Evolutionary conservation across 2,797 vertebrate genomes (phyloP), one percentile per base, ranked within the genome.

Genomic region (Myiothlypis chrysogaster): DNA sequence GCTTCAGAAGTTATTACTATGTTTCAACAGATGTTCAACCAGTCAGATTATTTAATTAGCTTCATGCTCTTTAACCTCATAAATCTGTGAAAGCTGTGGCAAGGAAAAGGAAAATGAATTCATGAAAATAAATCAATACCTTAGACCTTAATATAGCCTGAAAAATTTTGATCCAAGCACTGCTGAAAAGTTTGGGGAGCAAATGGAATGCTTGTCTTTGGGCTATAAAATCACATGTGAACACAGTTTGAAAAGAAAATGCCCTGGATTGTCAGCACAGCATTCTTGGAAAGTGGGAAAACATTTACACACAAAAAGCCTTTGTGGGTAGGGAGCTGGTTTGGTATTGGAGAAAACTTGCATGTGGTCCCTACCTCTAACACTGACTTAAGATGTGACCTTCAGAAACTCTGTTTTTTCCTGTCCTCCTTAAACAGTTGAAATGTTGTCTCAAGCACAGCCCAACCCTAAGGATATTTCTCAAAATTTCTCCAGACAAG

Each of bases 41-140:
- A 95, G 82, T 96, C 89, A 91, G 85, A 83, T 90, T 93, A 95
- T 93, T 96, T 94, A 94, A 95, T 96, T 93, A 93, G 69, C 82
- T 96, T 83, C 89, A 86, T 76, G 92, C 57, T 93, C 85, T 94
- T 94, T 94, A 89, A 88, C 91, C 82, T 94, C 87, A 90, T 93
- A 92, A 88, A 95, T 94, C 89, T 88, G 72, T 78, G 90, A 77
- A 92, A 89, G 61, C 69, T 89, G 55, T 89, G 76, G 87, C 76
- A 91, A 78, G 47, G n/a, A 86, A 77, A 83, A 95, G 88, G 69
- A 80, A 93, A 86, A 86, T 32, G 20, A 75, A 90, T 89, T 93
- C 39, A 91, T 9, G 27, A 81, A 90, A 83, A 93, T 91, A 90
- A 96, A 95, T 90, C 85, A 91, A 66, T 85, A 93, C 21, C 28